These are phyloP conservation scores for Riparia riparia DNA, from an alignment of 2,113 vertebrate species.

Conservation along the genomic window DNA sequence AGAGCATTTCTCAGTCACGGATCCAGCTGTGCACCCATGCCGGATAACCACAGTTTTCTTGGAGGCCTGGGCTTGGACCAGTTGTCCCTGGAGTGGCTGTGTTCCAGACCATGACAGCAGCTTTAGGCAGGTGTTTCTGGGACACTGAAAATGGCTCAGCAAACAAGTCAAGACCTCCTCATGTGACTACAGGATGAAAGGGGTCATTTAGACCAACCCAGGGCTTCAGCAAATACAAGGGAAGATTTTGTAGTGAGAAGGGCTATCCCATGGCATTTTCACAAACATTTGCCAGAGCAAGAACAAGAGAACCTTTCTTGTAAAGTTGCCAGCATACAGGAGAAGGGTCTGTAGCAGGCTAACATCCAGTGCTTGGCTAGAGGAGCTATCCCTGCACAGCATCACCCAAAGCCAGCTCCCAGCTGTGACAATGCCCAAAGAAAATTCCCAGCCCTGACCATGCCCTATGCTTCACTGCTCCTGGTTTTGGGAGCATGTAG, in stretches of 20 bases:
- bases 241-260: neutral
- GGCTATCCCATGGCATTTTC: neutral
- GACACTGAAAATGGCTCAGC: neutral
- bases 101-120: neutral
- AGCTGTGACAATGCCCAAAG: neutral
- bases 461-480: neutral
- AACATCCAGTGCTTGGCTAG: neutral
- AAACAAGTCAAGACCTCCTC: neutral
- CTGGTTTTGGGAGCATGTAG: neutral
- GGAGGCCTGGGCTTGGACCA: neutral
- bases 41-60: neutral
- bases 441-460: neutral
- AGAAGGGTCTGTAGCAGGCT: neutral
- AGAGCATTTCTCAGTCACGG: neutral
- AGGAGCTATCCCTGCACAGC: neutral
- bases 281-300: neutral
- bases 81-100: neutral
- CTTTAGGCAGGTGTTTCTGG: neutral
- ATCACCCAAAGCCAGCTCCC: neutral
- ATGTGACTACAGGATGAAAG: neutral
- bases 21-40: neutral
- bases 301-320: neutral
- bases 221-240: neutral
- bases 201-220: rapidly evolving
- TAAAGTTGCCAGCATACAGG: neutral